Base-by-base conservation (phyloP, 1,140 invertebrate genomes). In the Drosophila cardini region DNA sequence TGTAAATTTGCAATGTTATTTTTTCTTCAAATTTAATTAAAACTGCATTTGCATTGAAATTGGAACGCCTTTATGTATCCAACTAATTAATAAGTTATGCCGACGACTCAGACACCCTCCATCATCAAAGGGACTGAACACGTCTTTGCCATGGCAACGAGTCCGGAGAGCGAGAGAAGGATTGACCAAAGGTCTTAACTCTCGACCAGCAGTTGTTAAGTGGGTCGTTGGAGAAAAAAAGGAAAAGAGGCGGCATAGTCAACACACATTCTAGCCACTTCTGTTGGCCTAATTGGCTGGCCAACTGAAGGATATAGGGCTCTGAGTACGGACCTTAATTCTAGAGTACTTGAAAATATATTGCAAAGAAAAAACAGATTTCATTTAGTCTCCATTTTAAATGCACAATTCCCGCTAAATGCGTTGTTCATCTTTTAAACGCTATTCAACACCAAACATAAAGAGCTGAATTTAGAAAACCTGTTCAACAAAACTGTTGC, bases 21-120 rank as follows among this genome's bases (percentile, higher is more conserved):
- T 55, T 42, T 21, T 52, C 56, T 46, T 38, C 56, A 69, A 87
- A 89, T 86, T 83, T 80, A 86, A 86, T 86, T 83, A 86, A 77
- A 72, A 43, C 58, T 86, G 76, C 76, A 83, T 87, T 87, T 87
- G 69, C 83, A 86, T 87, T 82, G 83, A 64, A 70, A 86, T 82
- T 67, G 73, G 32, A 56, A 30, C 45, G 55, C 34, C 67, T 62
- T 74, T 69, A 70, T 78, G 50, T 78, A 48, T 64, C 34, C 15
- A 56, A 61, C 58, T 82, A 87, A 87, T 87, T 82, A 87, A 69
- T 87, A 72, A 76, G 79, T 87, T 82, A 79, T 76, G 79, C 78
- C n/a, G 46, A 13, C 60, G 34, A 46, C 56, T 63, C 32, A 38
- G 9, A 15, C 32, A 21, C 9, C 58, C 30, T 34, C 15, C 5